Evolutionary conservation across 2,113 vertebrate species (phyloP).

Genomic region (Ptyas mucosa): DNA sequence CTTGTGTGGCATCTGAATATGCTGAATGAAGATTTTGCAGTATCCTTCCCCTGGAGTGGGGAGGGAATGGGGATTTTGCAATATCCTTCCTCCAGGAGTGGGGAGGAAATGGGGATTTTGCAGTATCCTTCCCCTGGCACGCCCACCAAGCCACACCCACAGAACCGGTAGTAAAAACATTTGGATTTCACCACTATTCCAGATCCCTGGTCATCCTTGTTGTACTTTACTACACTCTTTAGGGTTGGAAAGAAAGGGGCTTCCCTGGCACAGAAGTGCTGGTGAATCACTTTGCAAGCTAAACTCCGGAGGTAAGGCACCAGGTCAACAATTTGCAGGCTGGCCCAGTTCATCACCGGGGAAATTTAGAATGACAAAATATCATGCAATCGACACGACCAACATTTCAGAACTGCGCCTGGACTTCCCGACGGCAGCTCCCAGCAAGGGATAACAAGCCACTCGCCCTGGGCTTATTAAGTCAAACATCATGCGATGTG

Average conservation of each 20-base stretch:
- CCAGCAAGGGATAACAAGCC: slow-evolving; percentile 40
- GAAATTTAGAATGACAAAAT: neutral
- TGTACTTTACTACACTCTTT: too few relatives aligned
- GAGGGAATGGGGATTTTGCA: too few relatives aligned
- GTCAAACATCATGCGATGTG: neutral
- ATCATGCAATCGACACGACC: slow-evolving; percentile 2
- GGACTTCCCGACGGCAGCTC: slow-evolving; percentile 21
- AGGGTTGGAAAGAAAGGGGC: neutral
- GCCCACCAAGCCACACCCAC: too few relatives aligned
- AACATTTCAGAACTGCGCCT: slow-evolving; percentile 13
- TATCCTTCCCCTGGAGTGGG: too few relatives aligned
- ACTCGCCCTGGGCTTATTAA: slow-evolving; percentile 31
- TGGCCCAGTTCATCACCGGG: neutral
- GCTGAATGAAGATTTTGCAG: too few relatives aligned
- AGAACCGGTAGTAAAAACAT: too few relatives aligned
- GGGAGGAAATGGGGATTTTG: too few relatives aligned
- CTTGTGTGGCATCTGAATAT: neutral
- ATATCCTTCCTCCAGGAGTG: too few relatives aligned
- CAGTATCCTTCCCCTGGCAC: too few relatives aligned
- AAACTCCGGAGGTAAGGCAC: neutral
- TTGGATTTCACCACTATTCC: too few relatives aligned
- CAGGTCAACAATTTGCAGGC: neutral
- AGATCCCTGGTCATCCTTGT: too few relatives aligned
- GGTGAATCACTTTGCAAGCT: too few relatives aligned
- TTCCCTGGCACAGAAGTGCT: neutral